Percentiles rank a stretch among this genome's conserved stretches.
These are phyloP conservation scores for Liparis tanakae DNA, from an alignment of 2,797 vertebrate genomes.

Conservation along the genomic window DNA sequence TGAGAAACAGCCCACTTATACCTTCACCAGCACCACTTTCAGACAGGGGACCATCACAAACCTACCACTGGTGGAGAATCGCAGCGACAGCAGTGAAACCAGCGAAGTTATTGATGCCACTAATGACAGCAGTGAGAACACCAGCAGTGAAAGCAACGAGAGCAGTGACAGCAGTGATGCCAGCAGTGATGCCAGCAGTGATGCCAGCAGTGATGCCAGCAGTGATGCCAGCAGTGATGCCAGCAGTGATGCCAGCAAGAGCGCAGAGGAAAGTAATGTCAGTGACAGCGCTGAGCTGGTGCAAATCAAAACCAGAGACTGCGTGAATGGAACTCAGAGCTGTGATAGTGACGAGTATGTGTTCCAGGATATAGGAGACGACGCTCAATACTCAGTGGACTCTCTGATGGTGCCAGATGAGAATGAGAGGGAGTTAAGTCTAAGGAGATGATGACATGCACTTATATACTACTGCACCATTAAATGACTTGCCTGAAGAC, in stretches of 20 bases:
- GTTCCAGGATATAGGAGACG: conserved; percentile 78
- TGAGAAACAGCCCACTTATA: conserved; percentile 10
- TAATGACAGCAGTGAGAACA: conserved; percentile 45
- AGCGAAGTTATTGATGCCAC: conserved; percentile 2
- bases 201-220: conserved; percentile 16
- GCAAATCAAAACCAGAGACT: conserved; percentile 50
- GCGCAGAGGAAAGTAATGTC: conserved; percentile 45
- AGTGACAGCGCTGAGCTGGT: conserved; percentile 69
- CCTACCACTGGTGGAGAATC: conserved; percentile 10
- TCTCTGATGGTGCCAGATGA: conserved; percentile 70
- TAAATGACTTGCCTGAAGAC: conserved; percentile 37
- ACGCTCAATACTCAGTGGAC: conserved; percentile 66
- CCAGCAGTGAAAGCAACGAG: conserved; percentile 41
- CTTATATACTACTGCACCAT: conserved; percentile 27
- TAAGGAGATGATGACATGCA: conserved; percentile 68
- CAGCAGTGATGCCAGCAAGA: conserved; percentile 57
- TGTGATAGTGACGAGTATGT: conserved; percentile 81
- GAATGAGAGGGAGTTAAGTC: conserved; percentile 65
- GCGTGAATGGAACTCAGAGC: conserved; percentile 69
- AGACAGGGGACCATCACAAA: conserved; percentile 21
- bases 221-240: conserved; percentile 7
- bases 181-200: conserved; percentile 20
- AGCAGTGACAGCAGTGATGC: conserved; percentile 10
- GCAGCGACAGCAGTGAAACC: conserved; percentile 43
- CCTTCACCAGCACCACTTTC: background rate